Evolutionary conservation across 2,888 invertebrate genomes (phyloP), one percentile per base, ranked within the genome.

Genomic region (Byasa hedistus): DNA sequence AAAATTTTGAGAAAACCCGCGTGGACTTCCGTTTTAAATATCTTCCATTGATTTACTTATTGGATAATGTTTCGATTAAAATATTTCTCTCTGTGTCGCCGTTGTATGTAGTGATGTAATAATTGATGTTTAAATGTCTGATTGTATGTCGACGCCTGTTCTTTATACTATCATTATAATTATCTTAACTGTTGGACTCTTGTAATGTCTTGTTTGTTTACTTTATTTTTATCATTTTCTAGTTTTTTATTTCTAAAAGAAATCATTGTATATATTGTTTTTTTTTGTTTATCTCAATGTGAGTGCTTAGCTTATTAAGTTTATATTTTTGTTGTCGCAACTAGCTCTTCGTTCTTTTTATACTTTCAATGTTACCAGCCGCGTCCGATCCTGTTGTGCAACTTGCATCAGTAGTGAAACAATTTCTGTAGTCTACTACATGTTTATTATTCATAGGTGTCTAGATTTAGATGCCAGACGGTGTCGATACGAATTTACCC

Each of bases 221-320:
- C 57, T 56, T 72, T 51, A 67, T 65, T 69, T 70, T 69, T 70
- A 71, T 64, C 69, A 69, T 69, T 69, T 70, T 69, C 32, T 32
- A 32, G 65, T 70, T 69, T 65, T 69, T 70, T 69, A 71, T 57
- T 44, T 66, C 54, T 52, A 54, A 58, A 65, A 61, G 36, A 72
- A 72, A 76, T 72, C 73, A 70, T 72, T 76, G 73, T 78, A 74
- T 73, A 72, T 73, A 73, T n/a, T n/a, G n/a, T n/a, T n/a, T n/a
- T n/a, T 68, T 68, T 73, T 69, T 75, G 73, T 75, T 71, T 72
- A 61, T 65, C 66, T 73, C 69, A 75, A 74, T 74, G 72, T 69
- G 69, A 74, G 72, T 70, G 32, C 69, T 68, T 80, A 80, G 76
- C 69, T 71, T 66, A 70, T 69, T 82, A 79, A 78, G 76, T 78